A percentile compares a stretch with the other conserved stretches of the same genome.
These are phyloP conservation scores for Venusia cambrica DNA, from an alignment of 2,888 invertebrate species.

Conservation along the genomic window DNA sequence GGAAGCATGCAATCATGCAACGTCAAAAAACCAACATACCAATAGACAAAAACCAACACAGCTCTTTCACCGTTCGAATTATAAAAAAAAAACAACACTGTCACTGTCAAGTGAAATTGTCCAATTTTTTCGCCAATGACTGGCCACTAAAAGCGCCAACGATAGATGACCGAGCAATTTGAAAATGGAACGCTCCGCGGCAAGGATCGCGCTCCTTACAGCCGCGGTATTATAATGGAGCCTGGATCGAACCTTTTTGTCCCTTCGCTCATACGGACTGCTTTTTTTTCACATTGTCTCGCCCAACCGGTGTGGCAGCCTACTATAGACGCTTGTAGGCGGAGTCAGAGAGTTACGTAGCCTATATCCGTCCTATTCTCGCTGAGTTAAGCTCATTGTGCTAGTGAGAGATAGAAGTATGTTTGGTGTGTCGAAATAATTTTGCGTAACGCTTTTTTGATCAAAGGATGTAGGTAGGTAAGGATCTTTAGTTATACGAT, in stretches of 20 bases:
- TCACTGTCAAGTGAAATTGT: constrained; percentile 49
- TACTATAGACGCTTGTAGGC: constrained; percentile 42
- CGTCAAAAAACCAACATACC: constrained; percentile 31
- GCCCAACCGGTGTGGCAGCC: constrained; percentile 47
- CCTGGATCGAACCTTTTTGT: constrained; percentile 63
- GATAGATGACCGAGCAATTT: constrained; percentile 51
- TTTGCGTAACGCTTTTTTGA: constrained; percentile 43
- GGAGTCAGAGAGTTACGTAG: constrained; percentile 20
- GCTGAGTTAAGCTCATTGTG: constrained; percentile 18
- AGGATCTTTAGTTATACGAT: constrained; percentile 28
- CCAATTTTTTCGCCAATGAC: constrained; percentile 47
- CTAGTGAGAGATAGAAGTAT: constrained; percentile 36
- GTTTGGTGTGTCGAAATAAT: constrained; percentile 30
- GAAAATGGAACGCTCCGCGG: constrained; percentile 50
- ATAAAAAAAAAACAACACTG: constrained; percentile 43
- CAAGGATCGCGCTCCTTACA: constrained; percentile 60
- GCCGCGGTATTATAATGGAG: constrained; percentile 54
- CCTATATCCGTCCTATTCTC: constrained; percentile 38
- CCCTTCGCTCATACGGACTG: constrained; percentile 56
- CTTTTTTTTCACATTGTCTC: constrained; percentile 62
- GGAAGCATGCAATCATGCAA: constrained; percentile 20
- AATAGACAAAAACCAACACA: constrained; percentile 28
- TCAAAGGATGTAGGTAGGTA: constrained; percentile 25
- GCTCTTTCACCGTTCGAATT: constrained; percentile 31
- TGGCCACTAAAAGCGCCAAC: constrained; percentile 38